Evolutionary conservation across 2,797 vertebrate species (phyloP), one percentile per base, ranked within the genome.

Genomic region (Aythya fuligula): DNA sequence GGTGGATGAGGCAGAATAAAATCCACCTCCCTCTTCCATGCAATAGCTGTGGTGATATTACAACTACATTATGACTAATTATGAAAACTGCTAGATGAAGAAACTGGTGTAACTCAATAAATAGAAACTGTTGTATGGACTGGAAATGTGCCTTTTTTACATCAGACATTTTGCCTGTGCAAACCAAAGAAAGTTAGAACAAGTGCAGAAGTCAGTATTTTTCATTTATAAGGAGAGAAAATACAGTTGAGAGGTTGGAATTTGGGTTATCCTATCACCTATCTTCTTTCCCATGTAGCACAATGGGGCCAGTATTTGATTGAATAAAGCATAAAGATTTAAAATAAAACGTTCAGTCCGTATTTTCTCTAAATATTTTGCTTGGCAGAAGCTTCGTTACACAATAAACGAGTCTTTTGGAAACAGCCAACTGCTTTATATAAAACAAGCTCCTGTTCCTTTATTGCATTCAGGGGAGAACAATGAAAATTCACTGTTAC

Each of bases 401-500:
- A 77, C 84, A 89, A 90, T 94, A 95, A 96, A 94, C 73, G 39
- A 89, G 27, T 61, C 81, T 89, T 88, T 76, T 95, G 81, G 58
- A 87, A 93, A 96, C 70, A 93, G 72, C 56, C 86, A 90, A 95
- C 73, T 75, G 87, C 77, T 94, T 84, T 32, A 41, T 56, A 91
- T 87, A 85, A 93, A 97, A 62, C 30, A 80, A 80, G 65, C 89
- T 90, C 83, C 87, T 88, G 51, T 78, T 93, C 53, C 36, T 65
- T 93, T 94, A 89, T 94, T 72, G 54, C 96, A 96, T 96, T 94
- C 7, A 22, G 28, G 69, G 34, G 72, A 96, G 82, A 96, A 91
- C 85, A 96, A 96, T 79, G 76, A 89, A 94, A 93, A 96, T 96
- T 66, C 75, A 77, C 87, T 97, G 89, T 94, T 96, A 97, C 96